Base-by-base conservation (phyloP, 2,888 invertebrate genomes). In the Synanthedon myopaeformis region DNA sequence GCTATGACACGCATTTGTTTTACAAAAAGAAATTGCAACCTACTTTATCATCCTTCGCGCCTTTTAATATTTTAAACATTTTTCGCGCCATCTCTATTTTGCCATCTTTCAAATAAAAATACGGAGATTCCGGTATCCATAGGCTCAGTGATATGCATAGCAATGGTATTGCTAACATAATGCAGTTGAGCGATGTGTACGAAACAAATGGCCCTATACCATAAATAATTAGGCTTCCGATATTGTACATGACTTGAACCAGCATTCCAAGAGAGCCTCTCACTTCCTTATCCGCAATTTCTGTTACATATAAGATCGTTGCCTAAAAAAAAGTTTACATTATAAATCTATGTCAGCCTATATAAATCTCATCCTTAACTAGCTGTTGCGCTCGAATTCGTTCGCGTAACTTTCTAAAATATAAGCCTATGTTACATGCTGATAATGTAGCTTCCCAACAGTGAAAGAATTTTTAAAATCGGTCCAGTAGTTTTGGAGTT, bases 111-210 rank as follows among this genome's bases (percentile, higher is more conserved):
- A 92, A 68, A 51, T 91, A 77, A 60, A 85, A 91, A 60, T 91
- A 90, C 1, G 91, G 91, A 0, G 91, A 90, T 62, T 91, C 91
- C 0, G 91, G 91, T 72, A 91, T 85, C 88, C 89, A 90, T 6
- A 79, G 57, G 61, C 90, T 90, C 0, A 79, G 67, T 0, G 83
- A 42, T 50, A 89, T 80, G 56, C 89, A 89, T 17, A 81, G 57
- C 3, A 89, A 61, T 0, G 90, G 89, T 28, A 90, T 72, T 0
- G 82, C 59, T 2, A 88, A 61, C 28, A 89, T 76, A 17, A 87
- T 75, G 23, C 79, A 77, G 74, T 91, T 72, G 58, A 86, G 55
- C 55, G 73, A 64, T 0, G 68, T 74, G 61, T 89, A 89, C 0
- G 88, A 80, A 0, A 89, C 84, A 56, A 87, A 88, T 0, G 89